A percentile compares a stretch with the other conserved stretches of the same genome.
Evolutionary conservation across 1,140 invertebrate species (phyloP).

Genomic region (Papilio polytes): DNA sequence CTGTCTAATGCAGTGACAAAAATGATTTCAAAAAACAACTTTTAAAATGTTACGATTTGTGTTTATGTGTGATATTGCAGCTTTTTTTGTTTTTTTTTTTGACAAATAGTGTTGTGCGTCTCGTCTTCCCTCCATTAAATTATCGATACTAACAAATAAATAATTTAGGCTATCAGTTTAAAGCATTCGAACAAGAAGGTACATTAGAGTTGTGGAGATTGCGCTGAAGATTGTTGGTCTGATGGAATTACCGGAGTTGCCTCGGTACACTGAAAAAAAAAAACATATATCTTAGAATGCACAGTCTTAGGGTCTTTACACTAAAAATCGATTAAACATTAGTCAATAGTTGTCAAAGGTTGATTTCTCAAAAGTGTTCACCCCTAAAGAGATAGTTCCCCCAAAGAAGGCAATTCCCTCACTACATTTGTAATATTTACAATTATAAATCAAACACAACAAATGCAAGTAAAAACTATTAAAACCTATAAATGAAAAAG

Average conservation of each 20-base stretch:
- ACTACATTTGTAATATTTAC: too few species aligned
- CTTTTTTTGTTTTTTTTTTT: not conserved
- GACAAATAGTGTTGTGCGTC: slow-evolving; percentile 21
- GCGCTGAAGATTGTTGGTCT: slow-evolving; percentile 47
- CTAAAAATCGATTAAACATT: not conserved
- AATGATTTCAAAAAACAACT: too few species aligned
- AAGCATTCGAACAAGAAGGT: slow-evolving; percentile 72
- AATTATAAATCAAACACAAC: too few species aligned
- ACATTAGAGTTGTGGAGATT: slow-evolving; percentile 59
- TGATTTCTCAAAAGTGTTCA: too few species aligned
- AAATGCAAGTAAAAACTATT: slow-evolving; percentile 1
- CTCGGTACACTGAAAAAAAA: slow-evolving; percentile 63
- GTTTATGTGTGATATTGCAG: too few species aligned
- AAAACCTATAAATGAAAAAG: slow-evolving; percentile 38
- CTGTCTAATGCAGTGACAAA: not conserved
- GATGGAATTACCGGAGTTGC: slow-evolving; percentile 49
- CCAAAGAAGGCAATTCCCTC: not conserved
- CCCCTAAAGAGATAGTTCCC: too few species aligned
- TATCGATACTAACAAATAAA: slow-evolving; percentile 65
- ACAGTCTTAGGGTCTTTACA: not conserved
- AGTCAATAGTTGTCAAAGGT: too few species aligned
- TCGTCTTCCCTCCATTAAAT: slow-evolving; percentile 35
- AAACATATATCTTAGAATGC: slow-evolving; percentile 31
- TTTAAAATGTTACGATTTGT: too few species aligned
- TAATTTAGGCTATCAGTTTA: slow-evolving; percentile 64